Evolutionary conservation across 2,888 invertebrate species (phyloP).

Genomic region (Pomacea canaliculata): DNA sequence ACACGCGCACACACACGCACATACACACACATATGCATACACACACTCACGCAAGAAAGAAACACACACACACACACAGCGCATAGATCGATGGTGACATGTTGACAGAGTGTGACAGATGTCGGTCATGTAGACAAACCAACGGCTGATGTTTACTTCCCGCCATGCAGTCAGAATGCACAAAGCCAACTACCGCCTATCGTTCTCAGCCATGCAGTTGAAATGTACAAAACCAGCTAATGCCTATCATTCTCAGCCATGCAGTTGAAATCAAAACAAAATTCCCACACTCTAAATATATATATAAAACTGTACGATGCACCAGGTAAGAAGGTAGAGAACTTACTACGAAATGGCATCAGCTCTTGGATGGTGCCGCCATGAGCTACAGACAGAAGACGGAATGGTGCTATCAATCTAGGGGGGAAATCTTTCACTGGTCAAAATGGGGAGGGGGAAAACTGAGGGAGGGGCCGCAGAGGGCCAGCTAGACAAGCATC

Average conservation of each 20-base stretch:
- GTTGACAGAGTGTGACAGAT: no score
- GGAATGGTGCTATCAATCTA: constrained; percentile 24
- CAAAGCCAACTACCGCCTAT: no score
- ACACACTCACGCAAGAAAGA: no score
- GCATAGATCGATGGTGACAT: no score
- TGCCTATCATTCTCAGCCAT: constrained; percentile 2
- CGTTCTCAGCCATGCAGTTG: no score
- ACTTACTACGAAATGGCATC: constrained; percentile 70
- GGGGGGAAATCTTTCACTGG: constrained; percentile 8
- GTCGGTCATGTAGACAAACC: no score
- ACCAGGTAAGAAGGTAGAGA: constrained; percentile 16
- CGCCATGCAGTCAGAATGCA: no score
- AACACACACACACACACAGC: no score
- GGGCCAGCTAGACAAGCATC: not conserved
- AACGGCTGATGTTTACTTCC: no score
- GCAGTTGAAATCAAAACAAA: not conserved
- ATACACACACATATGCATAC: not conserved
- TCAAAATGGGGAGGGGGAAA: not conserved
- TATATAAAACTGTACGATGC: no score
- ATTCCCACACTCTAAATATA: not conserved
- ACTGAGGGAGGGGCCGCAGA: not conserved
- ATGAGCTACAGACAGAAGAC: constrained; percentile 53
- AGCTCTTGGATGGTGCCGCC: constrained; percentile 68
- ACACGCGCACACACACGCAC: constrained; percentile 8
- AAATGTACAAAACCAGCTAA: no score